phyloP scores from a whole-genome alignment of 1,140 invertebrate genomes.

The Drosophila kurseongensis region DNA sequence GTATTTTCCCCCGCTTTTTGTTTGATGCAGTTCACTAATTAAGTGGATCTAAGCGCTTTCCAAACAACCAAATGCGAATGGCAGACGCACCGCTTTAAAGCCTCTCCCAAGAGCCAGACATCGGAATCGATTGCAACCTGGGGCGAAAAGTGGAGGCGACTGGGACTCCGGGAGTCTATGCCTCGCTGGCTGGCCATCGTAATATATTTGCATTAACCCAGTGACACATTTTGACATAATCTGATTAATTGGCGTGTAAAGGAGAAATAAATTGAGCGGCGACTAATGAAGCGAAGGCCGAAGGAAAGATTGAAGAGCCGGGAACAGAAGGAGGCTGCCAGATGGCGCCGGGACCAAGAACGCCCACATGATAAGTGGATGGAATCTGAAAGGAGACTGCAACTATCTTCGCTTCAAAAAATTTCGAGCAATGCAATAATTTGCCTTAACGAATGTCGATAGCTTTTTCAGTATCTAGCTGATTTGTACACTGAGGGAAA shows the following conservation, averaged over 20 bases:
- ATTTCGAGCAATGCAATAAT: constrained; percentile 50
- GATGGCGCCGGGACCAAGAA: constrained; percentile 32
- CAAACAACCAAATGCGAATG: constrained; percentile 42
- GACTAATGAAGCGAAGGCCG: constrained; percentile 64
- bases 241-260: constrained; percentile 80
- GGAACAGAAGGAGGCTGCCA: constrained; percentile 3
- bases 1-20: constrained; percentile 21
- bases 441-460: constrained; percentile 47
- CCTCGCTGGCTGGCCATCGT: constrained; percentile 23
- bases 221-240: constrained; percentile 82
- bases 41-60: constrained; percentile 66
- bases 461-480: constrained; percentile 18
- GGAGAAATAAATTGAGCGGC: constrained; percentile 72
- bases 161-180: constrained; percentile 6
- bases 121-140: constrained; percentile 13
- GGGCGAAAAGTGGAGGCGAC: not conserved
- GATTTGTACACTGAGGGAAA: constrained; percentile 15
- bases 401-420: constrained; percentile 14
- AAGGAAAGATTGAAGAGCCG: constrained; percentile 25
- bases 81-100: constrained; percentile 37
- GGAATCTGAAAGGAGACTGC: constrained; percentile 32
- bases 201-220: constrained; percentile 83
- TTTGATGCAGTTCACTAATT: constrained; percentile 61
- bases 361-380: constrained; percentile 40
- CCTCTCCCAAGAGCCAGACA: constrained; percentile 27